Base-by-base conservation (phyloP, 37 sponge, comb jelly and placozoan genomes). In the Cliona cf. orientalis region DNA sequence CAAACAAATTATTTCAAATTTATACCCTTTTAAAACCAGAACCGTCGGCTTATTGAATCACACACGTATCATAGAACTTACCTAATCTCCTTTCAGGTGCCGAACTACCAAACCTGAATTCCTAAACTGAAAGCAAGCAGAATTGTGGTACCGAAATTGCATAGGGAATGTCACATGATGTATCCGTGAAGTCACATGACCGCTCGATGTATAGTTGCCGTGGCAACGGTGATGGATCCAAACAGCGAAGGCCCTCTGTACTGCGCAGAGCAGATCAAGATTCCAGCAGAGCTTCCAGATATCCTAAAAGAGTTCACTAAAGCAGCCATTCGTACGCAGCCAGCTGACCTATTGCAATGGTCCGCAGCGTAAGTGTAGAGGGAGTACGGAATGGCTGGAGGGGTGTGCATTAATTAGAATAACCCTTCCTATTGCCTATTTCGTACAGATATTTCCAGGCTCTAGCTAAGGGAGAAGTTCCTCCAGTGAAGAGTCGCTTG, bases 311-410 rank as follows among this genome's bases (percentile, higher is more conserved):
- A 99, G 62, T 99, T 92, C 86, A 99, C 99, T 0, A 99, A 99
- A 59, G 97, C 99, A 17, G 99, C 99, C 23, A 99, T 96, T 46
- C 72, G 97, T 25, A 96, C 99, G 32, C 99, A 99, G 66, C 99
- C 99, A 28, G 69, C 73, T 4, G 97, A 99, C 59, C 64, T 92
- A 2, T 75, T 99, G 31, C 66, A 87, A 33, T 99, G 99, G 99
- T 94, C 97, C 17, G 84, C 90, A 17, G 99, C 93, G 90, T 95
- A 60, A 84, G 95, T 86, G 1, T 43, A 66, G 32, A 21, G 40
- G 55, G 55, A 49, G 11, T 11, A 17, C 11, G 14, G 17, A 49
- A 5, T 60, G 0, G 23, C 43, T 40, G 44, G 38, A 32, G n/a
- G 31, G 67, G 42, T 74, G 58, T 42, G 58, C 42, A 38, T 55